Conservation (phyloP, 2,888 invertebrate species). For the Lasiommata megera region DNA sequence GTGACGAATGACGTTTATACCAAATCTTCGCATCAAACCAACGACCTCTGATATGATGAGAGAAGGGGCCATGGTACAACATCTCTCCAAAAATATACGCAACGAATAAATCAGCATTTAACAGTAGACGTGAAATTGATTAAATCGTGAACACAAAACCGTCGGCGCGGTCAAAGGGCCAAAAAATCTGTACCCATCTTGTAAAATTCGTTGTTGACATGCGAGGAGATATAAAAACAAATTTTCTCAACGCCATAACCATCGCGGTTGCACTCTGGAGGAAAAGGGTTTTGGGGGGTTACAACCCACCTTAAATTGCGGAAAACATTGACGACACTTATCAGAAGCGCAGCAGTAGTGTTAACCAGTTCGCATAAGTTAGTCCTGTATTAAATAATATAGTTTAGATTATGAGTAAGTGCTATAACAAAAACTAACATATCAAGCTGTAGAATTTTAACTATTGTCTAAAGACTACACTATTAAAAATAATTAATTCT, state of each 20-base stretch:
- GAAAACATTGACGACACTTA: no score
- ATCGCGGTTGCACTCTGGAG: background rate
- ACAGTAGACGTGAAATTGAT: slow-evolving; percentile 18
- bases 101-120: slow-evolving; percentile 11
- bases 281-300: background rate
- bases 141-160: slow-evolving; percentile 19
- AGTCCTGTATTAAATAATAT: no score
- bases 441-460: no score
- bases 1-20: background rate
- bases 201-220: slow-evolving; percentile 21
- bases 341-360: no score
- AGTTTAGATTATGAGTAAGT: no score
- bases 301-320: background rate
- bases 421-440: no score
- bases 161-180: slow-evolving; percentile 12
- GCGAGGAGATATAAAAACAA: slow-evolving; percentile 22
- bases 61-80: background rate
- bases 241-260: slow-evolving; percentile 24
- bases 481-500: no score
- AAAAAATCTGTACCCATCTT: slow-evolving; percentile 14
- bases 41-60: background rate
- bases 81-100: background rate
- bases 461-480: no score
- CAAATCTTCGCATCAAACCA: background rate
- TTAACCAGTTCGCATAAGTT: no score